phyloP scores from a whole-genome alignment of 1,140 invertebrate species.

The Brachionus asplanchnoidis region DNA sequence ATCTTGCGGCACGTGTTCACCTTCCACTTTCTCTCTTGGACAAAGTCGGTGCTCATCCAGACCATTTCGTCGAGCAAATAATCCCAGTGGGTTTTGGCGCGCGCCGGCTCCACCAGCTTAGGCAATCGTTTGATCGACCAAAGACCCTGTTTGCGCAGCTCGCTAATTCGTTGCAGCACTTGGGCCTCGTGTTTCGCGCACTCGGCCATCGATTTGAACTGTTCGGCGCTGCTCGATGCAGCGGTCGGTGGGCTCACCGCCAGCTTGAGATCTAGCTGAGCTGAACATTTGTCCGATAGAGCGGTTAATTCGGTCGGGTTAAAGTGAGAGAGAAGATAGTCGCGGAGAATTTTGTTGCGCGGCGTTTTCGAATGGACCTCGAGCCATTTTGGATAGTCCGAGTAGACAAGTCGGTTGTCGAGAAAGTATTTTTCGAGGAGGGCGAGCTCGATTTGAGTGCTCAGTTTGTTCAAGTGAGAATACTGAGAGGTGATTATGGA shows the following conservation, averaged over 20 bases:
- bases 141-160: slow-evolving; percentile 74
- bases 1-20: slow-evolving; percentile 81
- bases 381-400: slow-evolving; percentile 7
- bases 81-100: slow-evolving; percentile 94
- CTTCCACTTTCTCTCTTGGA: slow-evolving; percentile 94
- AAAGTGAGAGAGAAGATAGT: background rate
- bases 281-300: background rate
- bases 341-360: background rate
- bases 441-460: background rate
- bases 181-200: slow-evolving; percentile 68
- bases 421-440: slow-evolving; percentile 10
- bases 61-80: slow-evolving; percentile 96
- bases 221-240: background rate
- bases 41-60: slow-evolving; percentile 94
- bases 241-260: no score
- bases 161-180: slow-evolving; percentile 78
- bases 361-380: background rate
- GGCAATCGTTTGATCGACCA: slow-evolving; percentile 87
- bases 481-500: background rate
- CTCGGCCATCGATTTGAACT: slow-evolving; percentile 11
- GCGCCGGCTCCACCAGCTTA: slow-evolving; percentile 80
- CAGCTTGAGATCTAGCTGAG: background rate
- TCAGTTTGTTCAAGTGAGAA: background rate
- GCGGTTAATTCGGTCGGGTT: background rate
- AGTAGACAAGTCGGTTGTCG: background rate